Conservation (phyloP, 2,888 invertebrate genomes). For the Drosophila pseudotakahashii region DNA sequence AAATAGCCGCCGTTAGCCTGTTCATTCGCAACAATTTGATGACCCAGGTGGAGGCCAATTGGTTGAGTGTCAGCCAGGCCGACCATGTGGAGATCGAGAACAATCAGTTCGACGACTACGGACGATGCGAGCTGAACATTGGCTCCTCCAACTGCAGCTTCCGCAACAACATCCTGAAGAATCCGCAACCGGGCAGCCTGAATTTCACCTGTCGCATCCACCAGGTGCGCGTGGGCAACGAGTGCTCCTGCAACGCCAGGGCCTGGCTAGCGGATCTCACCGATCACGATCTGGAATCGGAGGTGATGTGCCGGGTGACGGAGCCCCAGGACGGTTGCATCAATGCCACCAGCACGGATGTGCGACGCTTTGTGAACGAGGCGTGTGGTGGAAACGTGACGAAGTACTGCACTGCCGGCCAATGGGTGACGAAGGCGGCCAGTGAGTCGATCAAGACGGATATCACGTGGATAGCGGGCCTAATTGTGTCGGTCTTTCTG, state of each 20-base stretch:
- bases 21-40: slow-evolving; percentile 80
- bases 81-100: slow-evolving; percentile 75
- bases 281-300: slow-evolving; percentile 79
- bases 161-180: slow-evolving; percentile 79
- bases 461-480: not conserved
- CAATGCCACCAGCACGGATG: slow-evolving; percentile 78
- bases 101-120: slow-evolving; percentile 59
- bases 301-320: slow-evolving; percentile 80
- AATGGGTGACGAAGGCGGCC: slow-evolving; percentile 6
- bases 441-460: not conserved
- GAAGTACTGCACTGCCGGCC: slow-evolving; percentile 76
- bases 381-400: slow-evolving; percentile 75
- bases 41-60: slow-evolving; percentile 72
- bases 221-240: slow-evolving; percentile 73
- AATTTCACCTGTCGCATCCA: slow-evolving; percentile 82
- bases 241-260: slow-evolving; percentile 77
- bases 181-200: slow-evolving; percentile 75
- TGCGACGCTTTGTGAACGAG: slow-evolving; percentile 79
- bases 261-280: slow-evolving; percentile 76
- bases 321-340: slow-evolving; percentile 76
- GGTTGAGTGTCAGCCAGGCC: slow-evolving; percentile 81
- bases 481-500: not conserved
- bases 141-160: slow-evolving; percentile 77
- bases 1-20: slow-evolving; percentile 76
- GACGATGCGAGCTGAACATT: slow-evolving; percentile 10